phyloP scores from a whole-genome alignment of 2,888 invertebrate genomes.

The Drosophila histrio region DNA sequence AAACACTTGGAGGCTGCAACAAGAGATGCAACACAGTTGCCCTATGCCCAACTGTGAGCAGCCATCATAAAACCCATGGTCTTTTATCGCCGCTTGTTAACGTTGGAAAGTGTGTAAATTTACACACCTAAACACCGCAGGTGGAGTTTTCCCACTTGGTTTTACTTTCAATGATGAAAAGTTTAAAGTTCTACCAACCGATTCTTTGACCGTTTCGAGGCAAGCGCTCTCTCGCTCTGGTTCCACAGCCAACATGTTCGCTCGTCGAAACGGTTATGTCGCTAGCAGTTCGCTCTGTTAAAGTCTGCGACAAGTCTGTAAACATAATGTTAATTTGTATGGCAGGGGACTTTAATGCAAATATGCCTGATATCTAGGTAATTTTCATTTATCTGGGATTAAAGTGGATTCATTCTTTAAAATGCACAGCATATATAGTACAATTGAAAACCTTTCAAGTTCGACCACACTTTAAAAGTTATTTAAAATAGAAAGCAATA shows the following conservation, averaged over 20 bases:
- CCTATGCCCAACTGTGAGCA: conserved; percentile 33
- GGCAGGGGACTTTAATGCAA: no score
- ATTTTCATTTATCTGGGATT: no score
- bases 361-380: no score
- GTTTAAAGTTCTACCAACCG: conserved; percentile 39
- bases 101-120: conserved; percentile 74
- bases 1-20: conserved; percentile 49
- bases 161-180: conserved; percentile 66
- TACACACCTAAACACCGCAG: conserved; percentile 61
- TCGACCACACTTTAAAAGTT: no score
- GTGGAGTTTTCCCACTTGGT: conserved; percentile 39
- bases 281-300: conserved; percentile 20
- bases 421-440: no score
- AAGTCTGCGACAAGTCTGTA: not conserved
- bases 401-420: no score
- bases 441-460: no score
- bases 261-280: conserved; percentile 37
- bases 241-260: conserved; percentile 47
- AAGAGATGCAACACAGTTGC: conserved; percentile 33
- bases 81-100: conserved; percentile 69
- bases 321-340: not conserved
- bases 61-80: conserved; percentile 51
- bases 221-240: conserved; percentile 6
- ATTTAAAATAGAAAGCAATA: no score
- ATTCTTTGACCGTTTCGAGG: conserved; percentile 11